phyloP scores from a whole-genome alignment of 2,113 vertebrate species.

The Colaptes auratus region DNA sequence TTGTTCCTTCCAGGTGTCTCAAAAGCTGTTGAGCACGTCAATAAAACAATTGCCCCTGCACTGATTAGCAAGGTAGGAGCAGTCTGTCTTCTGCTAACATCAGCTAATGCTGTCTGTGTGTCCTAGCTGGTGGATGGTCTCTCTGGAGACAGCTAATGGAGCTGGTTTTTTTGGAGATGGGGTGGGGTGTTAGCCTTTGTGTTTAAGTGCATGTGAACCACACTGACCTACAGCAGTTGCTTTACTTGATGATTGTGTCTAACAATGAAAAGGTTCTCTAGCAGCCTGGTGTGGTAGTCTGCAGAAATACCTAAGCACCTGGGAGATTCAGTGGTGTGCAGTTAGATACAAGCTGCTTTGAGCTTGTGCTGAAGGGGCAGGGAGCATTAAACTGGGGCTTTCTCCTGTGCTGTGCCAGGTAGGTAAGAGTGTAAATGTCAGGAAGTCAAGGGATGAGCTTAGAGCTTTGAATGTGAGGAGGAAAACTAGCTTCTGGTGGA shows the following conservation, averaged over 20 bases:
- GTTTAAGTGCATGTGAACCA: not conserved
- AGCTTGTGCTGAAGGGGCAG: not conserved
- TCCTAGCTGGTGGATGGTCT: not conserved
- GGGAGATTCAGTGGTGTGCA: not conserved
- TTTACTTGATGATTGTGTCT: not conserved
- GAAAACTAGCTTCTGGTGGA: not conserved
- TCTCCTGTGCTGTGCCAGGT: not conserved
- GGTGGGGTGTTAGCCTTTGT: not conserved
- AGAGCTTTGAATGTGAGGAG: not conserved
- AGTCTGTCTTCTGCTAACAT: slow-evolving; percentile 79
- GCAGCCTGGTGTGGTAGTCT: not conserved
- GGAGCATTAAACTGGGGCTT: not conserved
- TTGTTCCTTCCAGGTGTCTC: slow-evolving; percentile 99
- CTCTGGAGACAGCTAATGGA: not conserved
- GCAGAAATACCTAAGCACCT: not conserved
- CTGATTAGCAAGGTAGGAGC: slow-evolving; percentile 98
- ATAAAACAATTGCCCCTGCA: slow-evolving; percentile 98
- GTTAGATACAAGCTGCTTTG: not conserved
- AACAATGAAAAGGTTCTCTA: not conserved
- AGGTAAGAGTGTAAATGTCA: not conserved
- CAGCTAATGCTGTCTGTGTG: not conserved
- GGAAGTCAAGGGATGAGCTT: not conserved
- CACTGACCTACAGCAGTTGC: not conserved
- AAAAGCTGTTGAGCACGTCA: slow-evolving; percentile 99
- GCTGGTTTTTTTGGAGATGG: not conserved